Evolutionary conservation across 2,113 vertebrate species (phyloP).

Genomic region (Dipodomys stephensi): DNA sequence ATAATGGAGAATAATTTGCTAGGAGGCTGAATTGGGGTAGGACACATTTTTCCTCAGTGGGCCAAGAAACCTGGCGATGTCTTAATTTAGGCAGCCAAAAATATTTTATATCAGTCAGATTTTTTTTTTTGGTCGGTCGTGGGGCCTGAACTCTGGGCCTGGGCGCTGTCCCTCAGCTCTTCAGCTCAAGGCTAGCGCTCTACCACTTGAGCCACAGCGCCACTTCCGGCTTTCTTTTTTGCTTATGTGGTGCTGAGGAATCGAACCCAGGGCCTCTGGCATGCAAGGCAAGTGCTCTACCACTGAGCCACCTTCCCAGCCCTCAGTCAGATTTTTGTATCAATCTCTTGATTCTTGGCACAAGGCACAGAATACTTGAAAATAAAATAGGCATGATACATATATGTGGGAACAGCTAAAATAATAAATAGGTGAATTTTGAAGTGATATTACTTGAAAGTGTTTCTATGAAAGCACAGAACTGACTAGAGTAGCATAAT

Average conservation of each 20-base stretch:
- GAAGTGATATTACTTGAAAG: background rate
- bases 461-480: background rate
- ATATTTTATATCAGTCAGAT: conserved; percentile 23
- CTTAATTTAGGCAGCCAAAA: background rate
- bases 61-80: background rate
- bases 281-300: no score
- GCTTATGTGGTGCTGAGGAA: no score
- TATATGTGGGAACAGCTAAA: conserved; percentile 10
- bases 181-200: no score
- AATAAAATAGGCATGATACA: conserved; percentile 17
- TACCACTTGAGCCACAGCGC: no score
- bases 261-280: no score
- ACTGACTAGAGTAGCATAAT: background rate
- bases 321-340: conserved; percentile 4
- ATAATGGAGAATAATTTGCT: background rate
- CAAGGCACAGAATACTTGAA: conserved; percentile 32
- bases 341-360: conserved; percentile 14
- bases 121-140: no score
- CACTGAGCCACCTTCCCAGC: no score
- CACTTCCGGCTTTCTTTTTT: no score
- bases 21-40: background rate
- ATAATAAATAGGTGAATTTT: conserved; percentile 49
- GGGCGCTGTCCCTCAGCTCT: no score
- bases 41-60: background rate
- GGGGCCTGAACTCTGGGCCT: no score